A percentile compares a stretch with the other conserved stretches of the same genome.
phyloP scores from a whole-genome alignment of 2,797 vertebrate genomes.

The Eospalax fontanierii region DNA sequence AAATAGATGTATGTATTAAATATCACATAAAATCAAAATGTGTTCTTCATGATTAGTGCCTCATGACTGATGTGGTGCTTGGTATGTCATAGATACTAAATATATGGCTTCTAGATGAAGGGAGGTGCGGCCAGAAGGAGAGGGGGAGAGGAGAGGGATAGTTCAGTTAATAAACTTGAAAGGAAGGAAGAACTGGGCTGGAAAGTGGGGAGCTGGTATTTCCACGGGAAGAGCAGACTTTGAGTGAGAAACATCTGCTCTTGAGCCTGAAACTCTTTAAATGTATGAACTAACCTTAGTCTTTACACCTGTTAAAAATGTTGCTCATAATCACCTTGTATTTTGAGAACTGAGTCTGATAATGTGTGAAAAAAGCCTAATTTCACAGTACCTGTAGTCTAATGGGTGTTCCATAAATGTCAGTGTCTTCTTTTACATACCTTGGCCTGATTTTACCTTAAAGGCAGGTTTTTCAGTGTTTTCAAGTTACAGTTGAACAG shows the following conservation, averaged over 20 bases:
- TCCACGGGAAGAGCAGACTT: slow-evolving; percentile 26
- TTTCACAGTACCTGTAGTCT: slow-evolving; percentile 55
- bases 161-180: background rate
- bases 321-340: background rate
- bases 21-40: slow-evolving; percentile 23
- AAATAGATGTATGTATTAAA: background rate
- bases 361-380: slow-evolving; percentile 36
- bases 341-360: slow-evolving; percentile 57
- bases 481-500: slow-evolving; percentile 70
- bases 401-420: slow-evolving; percentile 61
- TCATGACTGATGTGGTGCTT: background rate
- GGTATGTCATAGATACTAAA: background rate
- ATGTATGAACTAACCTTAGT: background rate
- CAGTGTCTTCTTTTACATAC: slow-evolving; percentile 50
- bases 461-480: slow-evolving; percentile 67
- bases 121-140: background rate
- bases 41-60: background rate
- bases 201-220: slow-evolving; percentile 23
- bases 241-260: slow-evolving; percentile 41
- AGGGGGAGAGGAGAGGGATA: background rate
- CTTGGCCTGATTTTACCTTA: slow-evolving; percentile 74
- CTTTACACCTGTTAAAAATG: slow-evolving; percentile 1
- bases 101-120: background rate
- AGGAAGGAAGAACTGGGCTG: background rate
- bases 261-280: background rate